Percentiles rank a stretch among this genome's conserved stretches.
phyloP scores from a whole-genome alignment of 2,888 invertebrate species.

The Megalurothrips usitatus region DNA sequence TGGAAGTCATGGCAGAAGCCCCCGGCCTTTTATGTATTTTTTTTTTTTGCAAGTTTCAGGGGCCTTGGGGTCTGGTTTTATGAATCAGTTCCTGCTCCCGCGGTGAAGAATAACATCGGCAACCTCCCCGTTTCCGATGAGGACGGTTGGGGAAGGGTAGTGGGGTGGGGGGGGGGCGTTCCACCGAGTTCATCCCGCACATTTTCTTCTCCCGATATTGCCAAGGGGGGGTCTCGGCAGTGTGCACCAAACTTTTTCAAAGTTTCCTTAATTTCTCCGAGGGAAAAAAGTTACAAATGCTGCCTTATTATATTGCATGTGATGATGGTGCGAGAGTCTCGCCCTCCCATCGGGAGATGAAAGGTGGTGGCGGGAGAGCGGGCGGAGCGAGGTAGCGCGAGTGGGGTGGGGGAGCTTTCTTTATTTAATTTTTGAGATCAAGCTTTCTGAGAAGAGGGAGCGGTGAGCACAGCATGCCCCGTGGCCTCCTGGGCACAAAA shows the following conservation, averaged over 20 bases:
- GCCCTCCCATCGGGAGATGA: neutral
- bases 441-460: neutral
- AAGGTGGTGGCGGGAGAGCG: neutral
- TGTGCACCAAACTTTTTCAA: neutral
- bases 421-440: neutral
- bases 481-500: too few relatives aligned
- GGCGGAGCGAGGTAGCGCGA: neutral
- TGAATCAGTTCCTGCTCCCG: neutral
- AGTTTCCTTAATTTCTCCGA: slow-evolving; percentile 10
- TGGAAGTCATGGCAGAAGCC: too few relatives aligned
- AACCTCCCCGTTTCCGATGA: neutral
- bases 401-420: neutral
- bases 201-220: neutral
- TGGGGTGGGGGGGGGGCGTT: too few relatives aligned
- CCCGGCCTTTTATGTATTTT: too few relatives aligned
- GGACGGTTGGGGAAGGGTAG: neutral
- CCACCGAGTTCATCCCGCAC: neutral
- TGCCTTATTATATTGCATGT: neutral
- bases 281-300: neutral
- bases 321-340: neutral
- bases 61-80: too few relatives aligned
- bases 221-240: neutral
- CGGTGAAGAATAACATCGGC: neutral
- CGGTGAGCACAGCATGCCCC: neutral
- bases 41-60: too few relatives aligned